These are phyloP conservation scores for Podabrus alpinus DNA, from an alignment of 2,888 invertebrate genomes.

Conservation along the genomic window DNA sequence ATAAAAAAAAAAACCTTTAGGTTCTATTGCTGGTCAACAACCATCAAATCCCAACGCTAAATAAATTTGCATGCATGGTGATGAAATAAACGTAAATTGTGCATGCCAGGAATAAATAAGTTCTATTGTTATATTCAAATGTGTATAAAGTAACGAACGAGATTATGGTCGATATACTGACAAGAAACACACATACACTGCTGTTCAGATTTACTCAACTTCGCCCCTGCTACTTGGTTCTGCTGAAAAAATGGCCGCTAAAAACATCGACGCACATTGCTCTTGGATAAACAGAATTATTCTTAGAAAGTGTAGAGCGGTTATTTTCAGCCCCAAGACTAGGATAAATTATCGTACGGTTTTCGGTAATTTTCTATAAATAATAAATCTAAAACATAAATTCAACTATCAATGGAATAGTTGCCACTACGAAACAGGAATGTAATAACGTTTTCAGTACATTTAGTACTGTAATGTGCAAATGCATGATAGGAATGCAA, in stretches of 20 bases:
- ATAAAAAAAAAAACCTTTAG: slow-evolving; percentile 12
- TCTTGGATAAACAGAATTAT: slow-evolving; percentile 36
- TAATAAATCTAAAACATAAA: neutral
- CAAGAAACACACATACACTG: neutral
- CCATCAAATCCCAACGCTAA: slow-evolving; percentile 1
- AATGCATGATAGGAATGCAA: neutral
- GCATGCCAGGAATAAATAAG: slow-evolving; percentile 11
- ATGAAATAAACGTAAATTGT: slow-evolving; percentile 14
- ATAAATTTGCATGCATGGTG: slow-evolving; percentile 15
- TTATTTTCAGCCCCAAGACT: slow-evolving; percentile 29
- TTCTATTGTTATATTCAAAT: neutral
- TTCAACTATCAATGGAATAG: neutral
- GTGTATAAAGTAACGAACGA: slow-evolving; percentile 4
- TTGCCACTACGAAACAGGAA: neutral
- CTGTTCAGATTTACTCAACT: slow-evolving; percentile 7
- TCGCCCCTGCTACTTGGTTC: neutral
- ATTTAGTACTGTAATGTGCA: neutral
- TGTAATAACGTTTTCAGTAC: neutral
- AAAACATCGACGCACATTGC: slow-evolving; percentile 31
- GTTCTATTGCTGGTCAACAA: slow-evolving; percentile 17
- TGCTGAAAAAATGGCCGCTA: slow-evolving; percentile 3
- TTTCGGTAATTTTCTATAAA: neutral
- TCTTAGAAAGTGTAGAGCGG: slow-evolving; percentile 31
- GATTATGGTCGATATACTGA: slow-evolving; percentile 11
- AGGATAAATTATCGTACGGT: slow-evolving; percentile 18